phyloP scores from a whole-genome alignment of 1,140 invertebrate species.

The Zaprionus tsacasi region DNA sequence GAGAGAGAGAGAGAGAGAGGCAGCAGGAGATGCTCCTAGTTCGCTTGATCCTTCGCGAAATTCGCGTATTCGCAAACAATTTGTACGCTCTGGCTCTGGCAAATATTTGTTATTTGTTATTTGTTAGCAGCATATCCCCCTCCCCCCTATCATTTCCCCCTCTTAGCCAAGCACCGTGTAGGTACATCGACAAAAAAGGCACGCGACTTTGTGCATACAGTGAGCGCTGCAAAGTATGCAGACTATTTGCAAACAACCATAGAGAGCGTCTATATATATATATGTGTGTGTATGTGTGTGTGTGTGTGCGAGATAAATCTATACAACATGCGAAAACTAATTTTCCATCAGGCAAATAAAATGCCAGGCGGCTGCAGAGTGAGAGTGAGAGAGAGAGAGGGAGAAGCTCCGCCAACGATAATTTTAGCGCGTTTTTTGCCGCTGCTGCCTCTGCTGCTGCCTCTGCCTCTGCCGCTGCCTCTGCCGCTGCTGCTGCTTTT shows the following conservation, averaged over 20 bases:
- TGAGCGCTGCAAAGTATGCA: slow-evolving; percentile 75
- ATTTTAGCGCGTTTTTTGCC: slow-evolving; percentile 69
- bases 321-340: slow-evolving; percentile 73
- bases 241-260: slow-evolving; percentile 77
- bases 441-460: slow-evolving; percentile 2
- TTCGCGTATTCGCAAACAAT: slow-evolving; percentile 43
- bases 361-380: slow-evolving; percentile 35
- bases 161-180: slow-evolving; percentile 12
- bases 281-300: slow-evolving; percentile 15
- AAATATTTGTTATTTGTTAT: slow-evolving; percentile 63
- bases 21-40: neutral
- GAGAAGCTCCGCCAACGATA: slow-evolving; percentile 48
- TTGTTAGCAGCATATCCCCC: slow-evolving; percentile 47
- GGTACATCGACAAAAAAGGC: slow-evolving; percentile 55
- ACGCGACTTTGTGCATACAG: slow-evolving; percentile 67
- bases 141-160: slow-evolving; percentile 36
- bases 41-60: slow-evolving; percentile 43
- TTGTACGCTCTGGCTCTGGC: slow-evolving; percentile 43
- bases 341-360: slow-evolving; percentile 76
- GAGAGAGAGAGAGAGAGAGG: neutral
- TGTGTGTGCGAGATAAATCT: slow-evolving; percentile 49
- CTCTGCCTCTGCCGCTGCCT: neutral
- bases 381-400: slow-evolving; percentile 3
- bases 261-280: neutral
- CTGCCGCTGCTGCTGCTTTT: slow-evolving; percentile 18